A percentile compares a stretch with the other conserved stretches of the same genome.
Evolutionary conservation across 1,140 invertebrate species (phyloP).

Genomic region (Sarcophaga peregrina): DNA sequence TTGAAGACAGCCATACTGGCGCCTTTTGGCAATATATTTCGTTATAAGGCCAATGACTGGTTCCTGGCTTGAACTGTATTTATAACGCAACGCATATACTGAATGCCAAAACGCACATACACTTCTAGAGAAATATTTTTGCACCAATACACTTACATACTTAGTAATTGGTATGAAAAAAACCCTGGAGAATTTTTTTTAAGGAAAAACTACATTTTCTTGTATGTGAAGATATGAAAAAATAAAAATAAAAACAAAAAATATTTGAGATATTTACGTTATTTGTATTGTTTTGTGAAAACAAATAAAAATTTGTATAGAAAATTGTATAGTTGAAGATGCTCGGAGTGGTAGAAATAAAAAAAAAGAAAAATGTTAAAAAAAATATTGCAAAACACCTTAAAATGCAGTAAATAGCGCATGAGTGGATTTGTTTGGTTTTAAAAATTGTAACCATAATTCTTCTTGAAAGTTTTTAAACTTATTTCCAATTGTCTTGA

Average conservation of each 20-base stretch:
- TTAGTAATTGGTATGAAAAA: neutral
- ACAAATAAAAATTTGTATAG: neutral
- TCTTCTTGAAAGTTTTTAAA: no score
- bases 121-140: neutral
- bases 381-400: no score
- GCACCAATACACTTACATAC: neutral
- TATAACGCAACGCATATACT: neutral
- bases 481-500: no score
- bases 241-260: no score
- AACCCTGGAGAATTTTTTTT: neutral
- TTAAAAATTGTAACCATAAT: no score
- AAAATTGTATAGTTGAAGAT: no score
- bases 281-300: neutral
- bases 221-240: no score
- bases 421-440: no score
- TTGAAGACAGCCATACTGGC: constrained; percentile 26
- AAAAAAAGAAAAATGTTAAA: no score
- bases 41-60: constrained; percentile 21
- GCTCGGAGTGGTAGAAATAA: no score
- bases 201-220: no score
- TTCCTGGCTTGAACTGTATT: neutral
- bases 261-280: neutral
- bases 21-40: constrained; percentile 18
- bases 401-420: no score
- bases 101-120: neutral